A percentile compares a stretch with the other conserved stretches of the same genome.
These are phyloP conservation scores for Liasis olivaceus DNA, from an alignment of 2,797 vertebrate genomes.

Conservation along the genomic window DNA sequence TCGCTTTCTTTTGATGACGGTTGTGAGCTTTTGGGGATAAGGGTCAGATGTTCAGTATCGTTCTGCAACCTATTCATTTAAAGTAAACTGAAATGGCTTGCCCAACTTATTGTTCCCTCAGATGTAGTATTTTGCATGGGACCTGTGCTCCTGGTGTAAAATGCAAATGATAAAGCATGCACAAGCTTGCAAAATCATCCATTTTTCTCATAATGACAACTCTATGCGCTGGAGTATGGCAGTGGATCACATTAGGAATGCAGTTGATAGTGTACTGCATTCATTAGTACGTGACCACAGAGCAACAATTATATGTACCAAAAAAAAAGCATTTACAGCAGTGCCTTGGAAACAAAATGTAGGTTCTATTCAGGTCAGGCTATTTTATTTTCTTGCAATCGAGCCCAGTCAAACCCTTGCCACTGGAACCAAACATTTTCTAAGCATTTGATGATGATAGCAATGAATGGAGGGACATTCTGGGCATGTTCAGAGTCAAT, in stretches of 20 bases:
- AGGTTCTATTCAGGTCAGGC: not conserved
- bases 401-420: not conserved
- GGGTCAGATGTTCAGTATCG: not conserved
- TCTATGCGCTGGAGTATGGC: not conserved
- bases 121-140: not conserved
- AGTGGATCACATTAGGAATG: not conserved
- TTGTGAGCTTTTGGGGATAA: not conserved
- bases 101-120: not conserved
- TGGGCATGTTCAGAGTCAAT: not conserved
- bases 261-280: not conserved
- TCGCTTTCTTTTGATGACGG: not conserved
- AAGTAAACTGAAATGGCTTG: not conserved
- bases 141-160: not conserved
- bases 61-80: not conserved
- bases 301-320: not conserved
- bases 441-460: not conserved
- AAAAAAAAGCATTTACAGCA: not conserved
- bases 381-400: not conserved
- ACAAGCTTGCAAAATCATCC: not conserved
- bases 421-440: not conserved
- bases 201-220: not conserved
- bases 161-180: not conserved
- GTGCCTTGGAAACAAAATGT: not conserved
- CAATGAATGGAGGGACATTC: not conserved
- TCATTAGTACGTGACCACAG: not conserved